Evolutionary conservation across 92 coral and sea anemone species (phyloP), one percentile per base, ranked within the genome.

Genomic region (Nematostella vectensis): DNA sequence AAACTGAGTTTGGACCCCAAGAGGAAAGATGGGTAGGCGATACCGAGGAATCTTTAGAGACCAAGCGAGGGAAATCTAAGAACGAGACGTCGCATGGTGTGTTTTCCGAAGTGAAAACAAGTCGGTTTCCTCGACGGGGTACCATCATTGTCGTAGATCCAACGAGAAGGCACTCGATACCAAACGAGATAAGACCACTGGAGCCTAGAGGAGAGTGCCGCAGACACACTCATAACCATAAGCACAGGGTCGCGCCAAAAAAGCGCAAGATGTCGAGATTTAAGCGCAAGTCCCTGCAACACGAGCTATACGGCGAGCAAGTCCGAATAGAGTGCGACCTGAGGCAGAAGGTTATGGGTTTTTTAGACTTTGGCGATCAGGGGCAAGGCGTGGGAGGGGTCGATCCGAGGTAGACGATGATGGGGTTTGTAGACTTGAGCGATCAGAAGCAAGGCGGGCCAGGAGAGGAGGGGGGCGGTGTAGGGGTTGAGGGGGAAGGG

Each of bases 311-410:
- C 23, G 63, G 48, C 4, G 45, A 55, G 22, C 72, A 66, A 28
- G 39, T 21, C 1, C 51, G n/a, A 4, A 47, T 66, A 10, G 72
- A 66, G 27, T 43, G 25, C 3, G 72, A 44, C 25, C 9, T 66
- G 55, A 66, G 72, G 55, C 29, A 66, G 51, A 66, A 44, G 29
- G 72, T 66, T 13, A 28, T 43, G 54, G 54, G 45, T 43, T 66
- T 43, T 30, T 18, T 66, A 17, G 52, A 27, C 16, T 18, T 20
- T 15, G 16, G 20, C 2, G 36, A 48, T 0, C 24, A 23, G 0
- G 22, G 17, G 4, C 51, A 59, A 3, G 28, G 23, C 31, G 47
- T 47, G 31, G 11, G 27, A 17, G 3, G 25, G 20, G 26, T 8
- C 42, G 15, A n/a, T n/a, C n/a, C n/a, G n/a, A n/a, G n/a, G n/a